A percentile compares a stretch with the other conserved stretches of the same genome.
Evolutionary conservation across 2,797 vertebrate genomes (phyloP).

Genomic region (Australoheros facetus): DNA sequence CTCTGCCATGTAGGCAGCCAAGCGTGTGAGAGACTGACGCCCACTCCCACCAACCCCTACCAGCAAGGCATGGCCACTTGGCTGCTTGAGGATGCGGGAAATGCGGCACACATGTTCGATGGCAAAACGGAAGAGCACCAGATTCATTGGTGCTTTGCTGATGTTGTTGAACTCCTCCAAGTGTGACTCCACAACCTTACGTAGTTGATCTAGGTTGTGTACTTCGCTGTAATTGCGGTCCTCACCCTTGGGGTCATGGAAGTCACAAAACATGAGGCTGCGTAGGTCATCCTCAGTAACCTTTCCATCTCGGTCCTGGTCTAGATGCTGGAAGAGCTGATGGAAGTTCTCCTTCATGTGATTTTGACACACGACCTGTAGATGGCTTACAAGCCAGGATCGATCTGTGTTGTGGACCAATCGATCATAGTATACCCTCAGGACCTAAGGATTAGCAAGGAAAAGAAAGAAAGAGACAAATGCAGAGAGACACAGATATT

Average conservation of each 20-base stretch:
- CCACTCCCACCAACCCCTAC: slow-evolving; percentile 92
- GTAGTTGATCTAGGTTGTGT: slow-evolving; percentile 77
- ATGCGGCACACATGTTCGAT: slow-evolving; percentile 92
- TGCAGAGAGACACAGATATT: neutral
- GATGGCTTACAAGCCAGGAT: slow-evolving; percentile 85
- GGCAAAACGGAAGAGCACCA: slow-evolving; percentile 93
- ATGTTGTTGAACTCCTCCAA: slow-evolving; percentile 90
- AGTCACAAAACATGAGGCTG: slow-evolving; percentile 94
- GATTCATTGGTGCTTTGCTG: slow-evolving; percentile 90
- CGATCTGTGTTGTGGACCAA: slow-evolving; percentile 87
- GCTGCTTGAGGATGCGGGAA: slow-evolving; percentile 90
- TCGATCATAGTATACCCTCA: slow-evolving; percentile 92
- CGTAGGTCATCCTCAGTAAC: slow-evolving; percentile 90
- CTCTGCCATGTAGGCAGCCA: slow-evolving; percentile 90
- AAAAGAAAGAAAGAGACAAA: neutral
- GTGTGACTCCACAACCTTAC: slow-evolving; percentile 84
- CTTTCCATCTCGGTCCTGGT: slow-evolving; percentile 82
- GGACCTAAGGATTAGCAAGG: slow-evolving; percentile 77
- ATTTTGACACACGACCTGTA: slow-evolving; percentile 78
- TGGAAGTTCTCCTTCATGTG: slow-evolving; percentile 82
- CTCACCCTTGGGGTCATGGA: slow-evolving; percentile 88
- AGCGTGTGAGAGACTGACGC: slow-evolving; percentile 88
- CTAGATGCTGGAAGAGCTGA: slow-evolving; percentile 84
- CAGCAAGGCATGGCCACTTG: slow-evolving; percentile 88
- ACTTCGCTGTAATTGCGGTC: slow-evolving; percentile 88